Base-by-base conservation (phyloP, 2,888 invertebrate genomes). In the Helobdella robusta region DNA sequence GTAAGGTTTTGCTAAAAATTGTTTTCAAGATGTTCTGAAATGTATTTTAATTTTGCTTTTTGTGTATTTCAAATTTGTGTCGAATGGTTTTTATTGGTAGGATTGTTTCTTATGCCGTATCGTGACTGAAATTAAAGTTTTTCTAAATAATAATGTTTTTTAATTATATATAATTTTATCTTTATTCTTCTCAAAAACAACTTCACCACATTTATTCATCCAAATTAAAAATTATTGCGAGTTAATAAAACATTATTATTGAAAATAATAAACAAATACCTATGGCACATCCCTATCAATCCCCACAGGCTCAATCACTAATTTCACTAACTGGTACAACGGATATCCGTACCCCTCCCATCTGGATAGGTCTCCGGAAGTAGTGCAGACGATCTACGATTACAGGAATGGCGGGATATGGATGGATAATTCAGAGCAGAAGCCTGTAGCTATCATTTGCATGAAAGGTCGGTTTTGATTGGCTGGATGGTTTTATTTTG, bases 391-490 rank as follows among this genome's bases (percentile, higher is more conserved):
- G 4, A 15, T 54, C 28, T 54, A 30, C 28, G 25, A 25, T 23
- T 54, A 54, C 54, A 8, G 11, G 5, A 54, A 54, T n/a, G 54
- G 54, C 8, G 54, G 54, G 5, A 54, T 54, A 30, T 54, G 54
- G 54, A 54, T 32, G 11, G 54, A 54, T n/a, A 54, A 5, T 4
- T 5, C 4, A 18, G 4, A 5, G 4, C 4, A 28, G 15, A 11
- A 18, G 6, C 4, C 6, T 11, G 30, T 6, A 4, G 30, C 54
- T 54, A 25, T 54, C 23, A 32, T 54, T 11, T 54, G 54, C 54
- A 54, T 54, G 54, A 54, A 54, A 54, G 30, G 54, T 54, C 15
- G 4, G 54, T 54, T n/a, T n/a, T n/a, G n/a, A n/a, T n/a, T n/a
- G n/a, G n/a, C n/a, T n/a, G n/a, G n/a, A n/a, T n/a, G n/a, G n/a